Evolutionary conservation across 2,797 vertebrate species (phyloP).

Genomic region (Taenioides sp.): DNA sequence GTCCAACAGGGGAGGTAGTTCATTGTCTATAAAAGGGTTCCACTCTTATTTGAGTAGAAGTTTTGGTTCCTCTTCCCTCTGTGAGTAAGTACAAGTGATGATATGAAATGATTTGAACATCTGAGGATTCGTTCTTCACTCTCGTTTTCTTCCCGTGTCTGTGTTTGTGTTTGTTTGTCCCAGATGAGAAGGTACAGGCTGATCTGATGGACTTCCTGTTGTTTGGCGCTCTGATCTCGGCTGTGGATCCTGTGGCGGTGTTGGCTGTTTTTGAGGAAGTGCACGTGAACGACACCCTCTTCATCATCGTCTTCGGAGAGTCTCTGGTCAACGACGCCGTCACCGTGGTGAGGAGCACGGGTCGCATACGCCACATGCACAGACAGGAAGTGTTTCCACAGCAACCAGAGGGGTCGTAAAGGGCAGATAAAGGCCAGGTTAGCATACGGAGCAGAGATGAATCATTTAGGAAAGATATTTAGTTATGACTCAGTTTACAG

Average conservation of each 20-base stretch:
- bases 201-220: slow-evolving; percentile 93
- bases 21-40: too few species aligned
- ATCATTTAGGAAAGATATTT: neutral
- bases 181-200: slow-evolving; percentile 85
- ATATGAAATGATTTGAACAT: too few species aligned
- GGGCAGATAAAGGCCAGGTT: neutral
- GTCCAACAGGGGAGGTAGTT: too few species aligned
- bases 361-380: neutral
- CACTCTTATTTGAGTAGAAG: too few species aligned
- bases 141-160: slow-evolving; percentile 13
- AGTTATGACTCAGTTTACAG: too few species aligned
- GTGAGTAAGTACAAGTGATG: too few species aligned
- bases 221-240: slow-evolving; percentile 92
- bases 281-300: slow-evolving; percentile 92
- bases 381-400: neutral
- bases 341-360: slow-evolving; percentile 83
- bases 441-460: neutral
- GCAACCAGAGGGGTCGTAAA: slow-evolving; percentile 1
- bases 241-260: slow-evolving; percentile 93
- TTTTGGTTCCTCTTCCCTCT: too few species aligned
- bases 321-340: slow-evolving; percentile 94
- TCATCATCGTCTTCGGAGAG: slow-evolving; percentile 96
- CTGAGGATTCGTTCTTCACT: too few species aligned
- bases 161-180: neutral
- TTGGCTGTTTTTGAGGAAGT: slow-evolving; percentile 94